Evolutionary conservation across 2,888 invertebrate genomes (phyloP), one percentile per base, ranked within the genome.

Genomic region (Andrena bicolor): DNA sequence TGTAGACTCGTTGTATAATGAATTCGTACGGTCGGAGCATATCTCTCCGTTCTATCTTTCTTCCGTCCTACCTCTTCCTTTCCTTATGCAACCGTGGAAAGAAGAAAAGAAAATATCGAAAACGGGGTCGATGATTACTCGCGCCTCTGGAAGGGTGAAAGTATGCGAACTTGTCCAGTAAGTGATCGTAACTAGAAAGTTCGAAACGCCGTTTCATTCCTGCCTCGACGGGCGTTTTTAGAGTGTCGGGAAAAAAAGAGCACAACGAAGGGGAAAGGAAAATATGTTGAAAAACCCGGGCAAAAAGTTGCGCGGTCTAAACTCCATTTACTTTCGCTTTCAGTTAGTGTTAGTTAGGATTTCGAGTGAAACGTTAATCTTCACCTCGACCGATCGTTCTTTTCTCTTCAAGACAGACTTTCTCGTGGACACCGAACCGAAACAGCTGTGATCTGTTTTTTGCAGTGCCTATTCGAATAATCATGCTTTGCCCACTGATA

Each of bases 401-500:
- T 41, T 41, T 16, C 3, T 41, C 41, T 41, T 41, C 4, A 1
- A 16, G 16, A 1, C 41, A 41, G 41, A 41, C 41, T 41, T 41
- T 16, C 41, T 41, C 16, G 41, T 41, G 4, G 41, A 41, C 13
- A 41, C 41, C 41, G 13, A 5, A 51, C 26, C 8, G 0, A 13
- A 48, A 3, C 26, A 28, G 16, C 2, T 20, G 26, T 4, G 26
- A 26, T 26, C 4, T 32, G 32, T 30, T 35, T 56, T 8, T 8
- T 23, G 10, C 10, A 26, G 4, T 23, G 20, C 53, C 41, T 41
- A 16, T 16, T 41, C 41, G 16, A 16, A 16, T 41, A 16, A 53
- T 13, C 26, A 13, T 32, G 16, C 10, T 13, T 49, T 13, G 16
- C 49, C 23, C 56, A 1, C 16, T 23, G 13, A 16, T 26, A 96